Evolutionary conservation across 2,113 vertebrate species (phyloP), one percentile per base, ranked within the genome.

Genomic region (Ptilonorhynchus violaceus): DNA sequence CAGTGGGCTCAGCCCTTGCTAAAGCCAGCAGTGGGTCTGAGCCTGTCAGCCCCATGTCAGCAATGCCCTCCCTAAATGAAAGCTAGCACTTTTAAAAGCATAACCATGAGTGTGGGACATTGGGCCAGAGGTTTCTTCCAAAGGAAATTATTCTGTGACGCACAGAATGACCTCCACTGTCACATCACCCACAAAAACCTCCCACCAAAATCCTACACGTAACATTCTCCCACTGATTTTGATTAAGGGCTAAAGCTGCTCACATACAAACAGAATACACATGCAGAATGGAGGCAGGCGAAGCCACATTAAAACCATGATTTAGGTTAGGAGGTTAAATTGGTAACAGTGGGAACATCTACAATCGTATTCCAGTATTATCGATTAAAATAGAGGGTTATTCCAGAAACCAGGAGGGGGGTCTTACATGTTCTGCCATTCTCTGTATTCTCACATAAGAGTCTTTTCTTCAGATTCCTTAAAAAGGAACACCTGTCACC

Each of bases 131-230:
- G 33, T 41, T 75, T 89, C 66, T 72, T 93, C 87, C 89, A 67
- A 81, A 91, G 73, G 84, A 91, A 94, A 87, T 87, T 59, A 72
- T 81, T 85, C 64, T 87, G 64, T 95, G 94, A 91, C 1, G 15
- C 84, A 94, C 42, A 87, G 64, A 89, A 49, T 56, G 56, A 87
- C 64, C 77, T 96, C 63, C 44, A 41, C 41, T 22, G 41, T 82
- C 81, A 76, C 31, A 85, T 50, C 74, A 66, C 49, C 21, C 8
- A 3, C 60, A 70, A 75, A 82, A 76, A 81, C 20, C 53, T 87
- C 70, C 80, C 64, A 67, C 41, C 58, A 82, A 93, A 94, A 85
- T 64, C 53, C 41, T 78, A 72, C 35, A 31, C 1, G 1, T 11
- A 62, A 89, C 22, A 33, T 33, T 87, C 81, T 85, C 83, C 44